Percentiles rank a stretch among this genome's conserved stretches.
Evolutionary conservation across 2,797 vertebrate genomes (phyloP).

Genomic region (Vireo griseus): DNA sequence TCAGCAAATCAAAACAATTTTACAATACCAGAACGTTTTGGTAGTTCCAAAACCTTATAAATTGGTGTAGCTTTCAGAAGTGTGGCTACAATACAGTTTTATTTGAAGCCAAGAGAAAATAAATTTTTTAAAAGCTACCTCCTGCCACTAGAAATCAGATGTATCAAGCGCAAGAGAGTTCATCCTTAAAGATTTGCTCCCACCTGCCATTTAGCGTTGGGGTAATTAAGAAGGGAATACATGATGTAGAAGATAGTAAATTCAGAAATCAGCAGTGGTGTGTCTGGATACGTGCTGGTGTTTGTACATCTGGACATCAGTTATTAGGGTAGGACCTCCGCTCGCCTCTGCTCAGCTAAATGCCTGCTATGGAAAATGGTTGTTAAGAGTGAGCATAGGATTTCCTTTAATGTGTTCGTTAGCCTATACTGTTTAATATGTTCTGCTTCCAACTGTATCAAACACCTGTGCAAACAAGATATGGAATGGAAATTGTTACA

Average conservation of each 20-base stretch:
- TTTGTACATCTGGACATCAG: background rate
- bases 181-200: background rate
- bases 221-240: background rate
- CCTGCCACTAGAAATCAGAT: background rate
- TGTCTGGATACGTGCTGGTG: background rate
- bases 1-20: background rate
- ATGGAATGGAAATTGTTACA: background rate
- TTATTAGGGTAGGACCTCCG: background rate
- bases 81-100: background rate
- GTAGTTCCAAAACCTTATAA: background rate
- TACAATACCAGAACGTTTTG: background rate
- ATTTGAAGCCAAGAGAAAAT: background rate
- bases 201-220: background rate
- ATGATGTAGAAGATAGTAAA: background rate
- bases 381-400: background rate
- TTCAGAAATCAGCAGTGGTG: background rate
- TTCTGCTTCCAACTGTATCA: background rate
- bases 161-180: background rate
- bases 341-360: background rate
- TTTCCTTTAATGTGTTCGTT: background rate
- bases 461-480: background rate
- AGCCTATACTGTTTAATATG: background rate
- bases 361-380: background rate
- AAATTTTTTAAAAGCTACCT: background rate
- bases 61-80: background rate